Base-by-base conservation (phyloP, 2,888 invertebrate species). In the Apodemia mormo region DNA sequence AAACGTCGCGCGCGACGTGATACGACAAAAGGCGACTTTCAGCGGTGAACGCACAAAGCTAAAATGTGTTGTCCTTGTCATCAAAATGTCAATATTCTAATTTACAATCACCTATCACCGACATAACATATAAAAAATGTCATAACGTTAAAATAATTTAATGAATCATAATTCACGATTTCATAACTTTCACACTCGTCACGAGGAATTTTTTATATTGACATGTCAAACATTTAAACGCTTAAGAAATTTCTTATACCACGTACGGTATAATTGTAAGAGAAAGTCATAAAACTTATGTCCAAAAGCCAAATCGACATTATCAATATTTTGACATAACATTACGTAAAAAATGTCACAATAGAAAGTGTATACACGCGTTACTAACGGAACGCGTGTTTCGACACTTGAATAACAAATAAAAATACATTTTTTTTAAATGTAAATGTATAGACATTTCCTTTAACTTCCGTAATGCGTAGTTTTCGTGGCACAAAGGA, bases 281-380 rank as follows among this genome's bases (percentile, higher is more conserved):
- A 61, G 61, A 61, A 61, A 61, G 61, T 61, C 33, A 61, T 37
- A 61, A 61, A 61, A 61, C 61, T 30, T 61, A 61, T 61, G 30
- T 37, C 61, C 33, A 61, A 61, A 61, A 61, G 61, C 33, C 14
- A 61, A 61, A 52, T 52, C 52, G 52, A 52, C 52, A 52, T 61
- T 14, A 61, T 61, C 61, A 61, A 61, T 61, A 61, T 33, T 61
- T 14, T 61, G 61, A 61, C 33, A 61, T 61, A 61, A 61, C 61
- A 37, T 61, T 61, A 61, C 33, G 61, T 61, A 61, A 61, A 61
- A 37, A 61, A 37, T 61, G 61, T 61, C 61, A 37, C 61, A 37
- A 37, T 61, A 61, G 61, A 61, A 61, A 61, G 61, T 61, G 37
- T 30, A 61, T 14, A 37, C 12, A 40, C 8, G 58, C 58, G 58